phyloP scores from a whole-genome alignment of 2,113 vertebrate species.

The Pungitius pungitius region DNA sequence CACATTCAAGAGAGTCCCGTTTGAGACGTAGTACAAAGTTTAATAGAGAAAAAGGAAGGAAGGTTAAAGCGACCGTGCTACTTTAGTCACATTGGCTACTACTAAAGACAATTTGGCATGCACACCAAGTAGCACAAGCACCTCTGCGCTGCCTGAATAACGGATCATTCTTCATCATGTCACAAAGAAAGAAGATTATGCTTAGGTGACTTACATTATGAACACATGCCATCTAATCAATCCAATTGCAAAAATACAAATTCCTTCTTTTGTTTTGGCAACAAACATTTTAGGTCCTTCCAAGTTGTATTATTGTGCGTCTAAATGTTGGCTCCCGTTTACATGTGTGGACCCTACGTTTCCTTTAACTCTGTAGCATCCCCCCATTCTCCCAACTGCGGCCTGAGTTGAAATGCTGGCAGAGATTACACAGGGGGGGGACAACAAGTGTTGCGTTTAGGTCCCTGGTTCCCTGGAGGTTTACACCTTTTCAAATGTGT shows the following conservation, averaged over 20 bases:
- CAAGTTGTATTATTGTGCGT: neutral
- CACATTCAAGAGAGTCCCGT: conserved; percentile 31
- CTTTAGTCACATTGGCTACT: conserved; percentile 66
- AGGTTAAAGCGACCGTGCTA: conserved; percentile 49
- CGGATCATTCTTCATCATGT: conserved; percentile 40
- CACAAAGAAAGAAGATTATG: conserved; percentile 26
- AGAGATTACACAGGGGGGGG: too few species aligned
- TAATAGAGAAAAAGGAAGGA: conserved; percentile 43
- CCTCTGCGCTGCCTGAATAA: conserved; percentile 45
- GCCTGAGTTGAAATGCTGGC: too few species aligned
- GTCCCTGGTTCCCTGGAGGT: too few species aligned
- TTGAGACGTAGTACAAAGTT: conserved; percentile 37
- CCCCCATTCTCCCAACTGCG: too few species aligned
- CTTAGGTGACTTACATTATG: conserved; percentile 14
- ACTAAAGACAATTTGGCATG: conserved; percentile 63
- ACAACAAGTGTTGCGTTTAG: too few species aligned
- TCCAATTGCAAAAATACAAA: too few species aligned
- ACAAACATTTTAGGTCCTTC: neutral
- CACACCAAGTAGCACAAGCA: conserved; percentile 55
- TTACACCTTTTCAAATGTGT: too few species aligned
- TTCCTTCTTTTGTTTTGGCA: conserved; percentile 12
- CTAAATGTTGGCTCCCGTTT: too few species aligned
- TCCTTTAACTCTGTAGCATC: too few species aligned
- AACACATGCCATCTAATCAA: neutral
- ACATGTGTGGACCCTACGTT: too few species aligned